Evolutionary conservation across 2,113 vertebrate genomes (phyloP), one percentile per base, ranked within the genome.

Genomic region (Plestiodon gilberti): DNA sequence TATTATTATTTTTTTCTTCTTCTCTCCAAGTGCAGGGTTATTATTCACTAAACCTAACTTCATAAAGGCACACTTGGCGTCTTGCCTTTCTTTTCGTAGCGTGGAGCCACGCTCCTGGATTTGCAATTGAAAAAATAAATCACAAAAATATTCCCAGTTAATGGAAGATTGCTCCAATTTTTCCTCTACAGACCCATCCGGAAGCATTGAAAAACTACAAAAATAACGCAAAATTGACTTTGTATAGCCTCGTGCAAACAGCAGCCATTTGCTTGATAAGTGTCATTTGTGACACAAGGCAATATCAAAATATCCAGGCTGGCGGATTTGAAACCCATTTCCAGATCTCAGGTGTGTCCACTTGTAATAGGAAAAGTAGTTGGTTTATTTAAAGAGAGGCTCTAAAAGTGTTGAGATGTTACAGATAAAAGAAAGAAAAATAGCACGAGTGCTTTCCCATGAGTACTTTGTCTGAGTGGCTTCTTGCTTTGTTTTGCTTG

Each of bases 111-210:
- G 43, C 33, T 76, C 4, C 79, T 71, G 38, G 84, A 20, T 62
- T 75, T 2, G 78, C 88, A 85, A 75, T 83, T 91, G 2, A 81
- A 82, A n/a, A 82, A 90, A 78, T 80, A 74, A 76, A 23, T 89
- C 88, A 79, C 43, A 65, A 75, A 73, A 73, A 74, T 78, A 25
- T 8, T 0, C 7, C 22, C 17, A 1, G 9, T 76, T 91, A 57
- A 20, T 84, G 23, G 86, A 81, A 88, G 89, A 80, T 40, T 74
- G 18, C 30, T 85, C 4, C 61, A 55, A n/a, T 35, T 88, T 91
- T 86, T 70, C 23, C 9, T 83, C 28, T 78, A 14, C 7, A 43
- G 14, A 79, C 14, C 85, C 23, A 78, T 70, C 64, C 43, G 87
- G 86, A 83, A 88, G 87, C 61, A 88, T 57, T 76, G 70, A 88